Percentiles rank a stretch among this genome's conserved stretches.
These are phyloP conservation scores for Dasypolia templi DNA, from an alignment of 2,888 invertebrate genomes.

Conservation along the genomic window DNA sequence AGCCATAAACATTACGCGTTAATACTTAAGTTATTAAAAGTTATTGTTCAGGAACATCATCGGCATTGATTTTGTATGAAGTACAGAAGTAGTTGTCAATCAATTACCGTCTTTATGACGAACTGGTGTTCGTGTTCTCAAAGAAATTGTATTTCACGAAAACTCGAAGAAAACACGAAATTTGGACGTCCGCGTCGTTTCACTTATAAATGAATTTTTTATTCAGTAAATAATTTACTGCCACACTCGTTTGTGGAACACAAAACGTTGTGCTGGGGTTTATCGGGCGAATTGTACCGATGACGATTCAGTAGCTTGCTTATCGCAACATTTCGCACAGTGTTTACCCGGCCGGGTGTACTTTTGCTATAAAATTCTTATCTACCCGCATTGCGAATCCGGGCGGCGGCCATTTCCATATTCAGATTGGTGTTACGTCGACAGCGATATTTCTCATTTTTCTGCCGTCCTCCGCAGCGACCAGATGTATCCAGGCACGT, in stretches of 20 bases:
- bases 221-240: constrained; percentile 56
- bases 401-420: constrained; percentile 84
- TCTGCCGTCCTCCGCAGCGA: constrained; percentile 67
- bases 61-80: constrained; percentile 11
- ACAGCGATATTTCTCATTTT: constrained; percentile 69
- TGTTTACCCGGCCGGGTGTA: constrained; percentile 75
- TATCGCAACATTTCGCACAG: constrained; percentile 78
- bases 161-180: constrained; percentile 65
- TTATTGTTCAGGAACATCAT: constrained; percentile 33
- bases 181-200: constrained; percentile 68
- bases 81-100: constrained; percentile 15
- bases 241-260: constrained; percentile 44
- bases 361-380: constrained; percentile 86
- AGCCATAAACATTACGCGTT: constrained; percentile 39
- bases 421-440: constrained; percentile 81
- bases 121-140: constrained; percentile 10
- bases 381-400: constrained; percentile 86
- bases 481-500: constrained; percentile 75
- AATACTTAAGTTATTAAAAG: constrained; percentile 42
- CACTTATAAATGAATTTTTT: constrained; percentile 77
- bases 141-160: constrained; percentile 21
- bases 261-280: constrained; percentile 39
- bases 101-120: constrained; percentile 33
- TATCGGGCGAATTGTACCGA: constrained; percentile 56
- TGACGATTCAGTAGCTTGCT: constrained; percentile 70